Evolutionary conservation across 2,888 invertebrate species (phyloP), one percentile per base, ranked within the genome.

Genomic region (Epistrophe eligans): DNA sequence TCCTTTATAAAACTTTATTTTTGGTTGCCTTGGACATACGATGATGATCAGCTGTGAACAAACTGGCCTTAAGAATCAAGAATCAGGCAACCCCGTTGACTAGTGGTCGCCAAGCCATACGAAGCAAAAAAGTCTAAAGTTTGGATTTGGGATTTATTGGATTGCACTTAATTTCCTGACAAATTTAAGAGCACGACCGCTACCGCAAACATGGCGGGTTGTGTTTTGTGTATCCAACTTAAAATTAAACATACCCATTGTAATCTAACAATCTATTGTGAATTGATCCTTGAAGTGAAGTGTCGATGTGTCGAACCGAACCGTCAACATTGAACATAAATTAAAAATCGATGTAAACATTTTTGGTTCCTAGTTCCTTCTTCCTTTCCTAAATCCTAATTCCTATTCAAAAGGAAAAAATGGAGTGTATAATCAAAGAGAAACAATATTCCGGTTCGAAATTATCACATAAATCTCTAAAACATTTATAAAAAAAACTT

Each of bases 261-360:
- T 58, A 11, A 35, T 17, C 58, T 17, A 17, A 11, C 6, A 35
- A 58, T 28, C 8, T 28, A 24, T 28, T 55, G 28, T 55, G 55
- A 28, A 0, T 24, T 28, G 3, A 24, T 0, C 5, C 13, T 52
- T 2, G n/a, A 55, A 2, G 11, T 5, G 10, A 28, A 55, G 15
- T 57, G 57, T 57, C 57, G 32, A 57, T 32, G 7, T 32, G 32
- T 6, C 24, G n/a, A n/a, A n/a, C n/a, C n/a, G n/a, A n/a, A n/a
- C n/a, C n/a, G n/a, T n/a, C n/a, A n/a, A n/a, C n/a, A n/a, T n/a
- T n/a, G n/a, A n/a, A n/a, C n/a, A 35, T n/a, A 4, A 8, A 8
- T 24, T 13, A 52, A 58, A 58, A 58, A 58, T 58, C 58, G 58
- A 58, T 58, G 58, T 58, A 58, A 58, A 58, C n/a, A 35, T 58